These are phyloP conservation scores for Zaprionus capensis DNA, from an alignment of 1,140 invertebrate species.

Conservation along the genomic window DNA sequence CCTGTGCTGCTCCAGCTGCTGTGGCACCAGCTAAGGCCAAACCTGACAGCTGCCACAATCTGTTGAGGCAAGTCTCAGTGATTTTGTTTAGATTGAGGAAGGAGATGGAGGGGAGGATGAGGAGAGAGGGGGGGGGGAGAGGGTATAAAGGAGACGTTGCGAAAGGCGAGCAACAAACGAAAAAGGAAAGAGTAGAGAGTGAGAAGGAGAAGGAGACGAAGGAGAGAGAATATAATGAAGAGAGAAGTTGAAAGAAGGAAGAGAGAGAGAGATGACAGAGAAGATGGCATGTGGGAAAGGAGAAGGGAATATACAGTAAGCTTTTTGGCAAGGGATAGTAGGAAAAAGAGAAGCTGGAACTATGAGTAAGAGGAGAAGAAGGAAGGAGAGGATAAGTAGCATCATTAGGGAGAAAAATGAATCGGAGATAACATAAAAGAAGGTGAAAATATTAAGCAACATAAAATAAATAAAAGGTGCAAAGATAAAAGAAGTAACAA, in stretches of 20 bases:
- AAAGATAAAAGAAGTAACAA: no score
- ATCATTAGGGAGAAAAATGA: no score
- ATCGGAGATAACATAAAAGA: no score
- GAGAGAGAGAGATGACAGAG: neutral
- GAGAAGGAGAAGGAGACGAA: neutral
- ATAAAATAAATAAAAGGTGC: no score
- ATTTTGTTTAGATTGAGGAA: constrained; percentile 1
- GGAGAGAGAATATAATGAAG: neutral
- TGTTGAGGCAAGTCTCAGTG: constrained; percentile 28
- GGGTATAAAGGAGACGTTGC: neutral
- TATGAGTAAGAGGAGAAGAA: no score
- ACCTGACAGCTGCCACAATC: constrained; percentile 46
- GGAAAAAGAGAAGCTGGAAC: no score
- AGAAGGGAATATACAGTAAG: no score
- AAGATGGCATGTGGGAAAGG: no score
- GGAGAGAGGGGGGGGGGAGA: neutral
- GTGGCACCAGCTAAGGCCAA: constrained; percentile 16
- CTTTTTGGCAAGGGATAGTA: no score
- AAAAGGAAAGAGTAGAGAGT: neutral
- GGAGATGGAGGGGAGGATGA: neutral
- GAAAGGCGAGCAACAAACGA: neutral
- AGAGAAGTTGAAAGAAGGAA: neutral
- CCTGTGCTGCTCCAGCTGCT: neutral
- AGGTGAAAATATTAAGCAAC: no score
- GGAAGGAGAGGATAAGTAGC: no score